phyloP scores from a whole-genome alignment of 2,797 vertebrate species.

The Rachycentron canadum region DNA sequence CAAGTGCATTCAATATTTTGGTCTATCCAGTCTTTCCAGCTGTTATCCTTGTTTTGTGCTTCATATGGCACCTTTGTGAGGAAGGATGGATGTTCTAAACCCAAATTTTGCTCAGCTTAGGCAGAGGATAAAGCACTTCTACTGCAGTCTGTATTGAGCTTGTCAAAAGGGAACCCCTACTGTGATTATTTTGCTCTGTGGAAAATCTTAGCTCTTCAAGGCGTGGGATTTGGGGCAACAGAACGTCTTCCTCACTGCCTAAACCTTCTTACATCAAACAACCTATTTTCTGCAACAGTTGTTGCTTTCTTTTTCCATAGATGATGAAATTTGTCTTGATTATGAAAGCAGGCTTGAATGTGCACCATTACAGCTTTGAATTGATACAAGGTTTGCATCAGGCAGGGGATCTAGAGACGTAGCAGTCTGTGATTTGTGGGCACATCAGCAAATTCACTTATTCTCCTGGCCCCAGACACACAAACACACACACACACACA shows the following conservation, averaged over 20 bases:
- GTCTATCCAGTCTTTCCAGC: neutral
- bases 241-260: constrained; percentile 27
- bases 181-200: constrained; percentile 18
- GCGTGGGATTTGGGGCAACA: constrained; percentile 30
- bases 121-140: neutral
- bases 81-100: neutral
- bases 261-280: constrained; percentile 50
- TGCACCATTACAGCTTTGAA: constrained; percentile 16
- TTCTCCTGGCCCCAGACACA: constrained; percentile 12
- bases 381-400: constrained; percentile 29
- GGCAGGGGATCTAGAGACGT: constrained; percentile 24
- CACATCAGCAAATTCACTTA: constrained; percentile 35
- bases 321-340: constrained; percentile 32
- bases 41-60: constrained; percentile 1
- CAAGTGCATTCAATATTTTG: neutral
- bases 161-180: neutral
- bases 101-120: neutral
- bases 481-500: constrained; percentile 10
- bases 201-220: constrained; percentile 20
- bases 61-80: neutral
- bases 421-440: constrained; percentile 23
- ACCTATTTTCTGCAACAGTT: constrained; percentile 46
- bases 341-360: constrained; percentile 14
- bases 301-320: constrained; percentile 20
- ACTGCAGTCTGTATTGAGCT: constrained; percentile 6